Percentiles rank a stretch among this genome's conserved stretches.
Conservation (phyloP, 2,888 invertebrate species). For the Liodrosophila aerea region DNA sequence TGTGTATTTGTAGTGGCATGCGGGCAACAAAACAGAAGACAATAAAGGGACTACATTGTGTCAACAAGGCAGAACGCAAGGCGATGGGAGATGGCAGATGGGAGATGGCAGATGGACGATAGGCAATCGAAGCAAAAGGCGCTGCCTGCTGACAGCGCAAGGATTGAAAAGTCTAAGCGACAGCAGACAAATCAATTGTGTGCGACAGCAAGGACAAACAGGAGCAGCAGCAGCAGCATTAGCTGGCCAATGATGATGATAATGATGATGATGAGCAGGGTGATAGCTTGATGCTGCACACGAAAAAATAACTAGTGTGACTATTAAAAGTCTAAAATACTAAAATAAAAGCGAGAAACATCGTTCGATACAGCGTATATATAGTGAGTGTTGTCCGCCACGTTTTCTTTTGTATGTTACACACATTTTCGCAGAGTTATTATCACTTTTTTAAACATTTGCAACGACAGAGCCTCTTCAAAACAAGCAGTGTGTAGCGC, state of each 20-base stretch:
- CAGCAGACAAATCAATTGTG: slow-evolving; percentile 56
- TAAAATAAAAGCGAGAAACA: too few relatives aligned
- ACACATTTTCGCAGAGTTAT: too few relatives aligned
- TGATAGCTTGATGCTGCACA: slow-evolving; percentile 6
- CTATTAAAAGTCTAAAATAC: too few relatives aligned
- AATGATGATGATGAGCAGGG: slow-evolving; percentile 8
- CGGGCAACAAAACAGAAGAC: slow-evolving; percentile 23
- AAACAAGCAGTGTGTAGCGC: too few relatives aligned
- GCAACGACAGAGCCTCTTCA: too few relatives aligned
- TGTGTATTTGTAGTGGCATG: not conserved
- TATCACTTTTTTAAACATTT: too few relatives aligned
- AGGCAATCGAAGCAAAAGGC: not conserved
- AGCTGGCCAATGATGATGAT: slow-evolving; percentile 27
- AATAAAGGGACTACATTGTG: slow-evolving; percentile 45
- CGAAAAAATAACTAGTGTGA: too few relatives aligned
- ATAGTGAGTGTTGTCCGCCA: too few relatives aligned
- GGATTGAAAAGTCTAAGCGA: slow-evolving; percentile 51
- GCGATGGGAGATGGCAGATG: slow-evolving; percentile 2
- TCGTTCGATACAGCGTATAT: too few relatives aligned
- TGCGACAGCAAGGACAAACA: not conserved
- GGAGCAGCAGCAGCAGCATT: slow-evolving; percentile 18
- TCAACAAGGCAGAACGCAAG: slow-evolving; percentile 29
- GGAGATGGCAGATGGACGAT: not conserved
- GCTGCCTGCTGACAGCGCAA: slow-evolving; percentile 35
- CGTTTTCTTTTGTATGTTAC: too few relatives aligned